Evolutionary conservation across 2,113 vertebrate genomes (phyloP), one percentile per base, ranked within the genome.

Genomic region (Oreochromis niloticus): DNA sequence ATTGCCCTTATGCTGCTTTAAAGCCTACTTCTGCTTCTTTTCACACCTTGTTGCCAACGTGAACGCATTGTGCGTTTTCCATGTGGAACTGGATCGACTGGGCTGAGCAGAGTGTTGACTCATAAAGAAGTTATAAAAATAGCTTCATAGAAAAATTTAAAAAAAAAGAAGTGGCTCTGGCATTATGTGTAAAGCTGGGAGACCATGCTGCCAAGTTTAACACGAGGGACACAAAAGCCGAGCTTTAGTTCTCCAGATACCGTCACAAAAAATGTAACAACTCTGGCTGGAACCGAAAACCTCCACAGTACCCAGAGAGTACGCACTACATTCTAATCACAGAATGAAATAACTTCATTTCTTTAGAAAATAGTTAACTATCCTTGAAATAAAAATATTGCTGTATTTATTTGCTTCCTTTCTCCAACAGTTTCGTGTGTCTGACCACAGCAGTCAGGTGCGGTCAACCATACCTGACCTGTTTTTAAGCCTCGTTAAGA

Each of bases 81-180:
- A 71, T 68, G 52, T 86, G 39, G 43, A 81, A 86, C 56, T 3
- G 9, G 30, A 87, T 86, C 81, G 54, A 52, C 88, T 14, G 59
- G 71, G 32, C 30, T 32, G 68, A 81, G 63, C 24, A 4, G 50
- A 84, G 66, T 27, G 59, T 80, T 52, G 78, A 81, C 80, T 88
- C 71, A 63, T 55, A 61, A 88, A 82, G 55, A 86, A 89, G 61
- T 66, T 48, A 3, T 81, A 83, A 85, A 89, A 87, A 85, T 87
- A 85, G 57, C 84, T 48, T 75, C 41, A 75, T 46, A 75, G 24
- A n/a, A n/a, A n/a, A n/a, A n/a, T n/a, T n/a, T n/a, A n/a, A n/a
- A n/a, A n/a, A 68, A 68, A 88, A 88, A 89, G 39, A 19, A 39
- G 78, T 50, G 7, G 48, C 56, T 87, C 32, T 61, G 46, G 85